phyloP scores from a whole-genome alignment of 2,888 invertebrate genomes.

The Cheilosia variabilis region DNA sequence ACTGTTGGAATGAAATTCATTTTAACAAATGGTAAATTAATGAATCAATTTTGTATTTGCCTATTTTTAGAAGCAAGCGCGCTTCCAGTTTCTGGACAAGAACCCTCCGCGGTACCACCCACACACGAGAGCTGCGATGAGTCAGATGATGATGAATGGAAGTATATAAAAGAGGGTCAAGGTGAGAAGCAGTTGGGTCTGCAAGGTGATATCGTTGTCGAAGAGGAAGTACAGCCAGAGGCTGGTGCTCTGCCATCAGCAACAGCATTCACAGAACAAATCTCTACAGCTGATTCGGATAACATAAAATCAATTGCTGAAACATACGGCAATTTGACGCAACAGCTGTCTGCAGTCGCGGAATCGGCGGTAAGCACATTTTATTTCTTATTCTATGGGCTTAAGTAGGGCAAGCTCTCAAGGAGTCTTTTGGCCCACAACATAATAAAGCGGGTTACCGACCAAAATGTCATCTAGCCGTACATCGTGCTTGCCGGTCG shows the following conservation, averaged over 20 bases:
- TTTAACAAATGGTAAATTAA: background rate
- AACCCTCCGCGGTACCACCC: constrained; percentile 62
- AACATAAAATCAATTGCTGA: constrained; percentile 48
- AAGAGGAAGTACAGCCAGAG: constrained; percentile 54
- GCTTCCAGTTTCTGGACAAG: constrained; percentile 52
- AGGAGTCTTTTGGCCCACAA: too few species aligned
- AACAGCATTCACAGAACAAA: constrained; percentile 43
- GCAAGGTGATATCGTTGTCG: constrained; percentile 64
- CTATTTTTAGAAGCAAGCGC: constrained; percentile 48
- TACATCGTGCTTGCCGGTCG: too few species aligned
- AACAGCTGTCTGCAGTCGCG: constrained; percentile 42
- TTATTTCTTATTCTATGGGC: too few species aligned
- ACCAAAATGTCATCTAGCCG: too few species aligned
- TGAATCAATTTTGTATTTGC: background rate
- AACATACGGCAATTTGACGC: constrained; percentile 46
- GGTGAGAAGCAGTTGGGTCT: constrained; percentile 80
- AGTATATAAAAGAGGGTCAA: constrained; percentile 89
- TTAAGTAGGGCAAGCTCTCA: too few species aligned
- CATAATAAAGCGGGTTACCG: too few species aligned
- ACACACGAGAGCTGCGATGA: constrained; percentile 70
- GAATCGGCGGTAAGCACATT: constrained; percentile 34
- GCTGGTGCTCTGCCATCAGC: constrained; percentile 20
- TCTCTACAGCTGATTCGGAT: constrained; percentile 26
- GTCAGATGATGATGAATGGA: constrained; percentile 92
- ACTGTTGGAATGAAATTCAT: constrained; percentile 4